Base-by-base conservation (phyloP, 2,888 invertebrate species). In the Tanaodytes sp. region DNA sequence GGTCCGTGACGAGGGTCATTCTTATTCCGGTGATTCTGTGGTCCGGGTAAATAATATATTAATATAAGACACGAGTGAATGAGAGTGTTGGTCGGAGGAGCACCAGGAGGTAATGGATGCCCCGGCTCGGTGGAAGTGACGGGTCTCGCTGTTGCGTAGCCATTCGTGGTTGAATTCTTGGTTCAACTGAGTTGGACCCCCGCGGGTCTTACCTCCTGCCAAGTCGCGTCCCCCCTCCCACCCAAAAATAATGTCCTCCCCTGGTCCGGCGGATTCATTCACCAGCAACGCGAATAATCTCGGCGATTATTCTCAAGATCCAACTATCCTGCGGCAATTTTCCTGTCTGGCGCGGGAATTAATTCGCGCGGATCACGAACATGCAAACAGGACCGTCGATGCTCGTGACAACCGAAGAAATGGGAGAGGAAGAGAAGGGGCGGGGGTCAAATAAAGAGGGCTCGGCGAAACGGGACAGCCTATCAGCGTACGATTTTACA, bases 121-220 rank as follows among this genome's bases (percentile, higher is more conserved):
- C 74, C 79, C 75, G 78, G 79, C 80, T 83, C 79, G 82, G 80
- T 82, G 84, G 83, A 84, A 82, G 82, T 83, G 83, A 83, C 83
- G 82, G 82, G 82, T 82, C 83, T 80, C 77, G 82, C 83, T 82
- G 83, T 82, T 82, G 83, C 82, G 79, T 82, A 82, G 83, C 81
- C 81, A 81, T 82, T 82, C 81, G 82, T 81, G 82, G 79, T 83
- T 83, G 81, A 83, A 83, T 83, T 83, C 82, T 80, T 88, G 88
- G 88, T 88, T 88, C 85, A 87, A 86, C 86, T 82, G 82, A 75
- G 84, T 80, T 81, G 87, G 87, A 86, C 88, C 88, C 88, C 88
- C 87, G 88, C 85, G 85, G 83, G 77, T 82, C 79, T 79, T 81
- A 76, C 83, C 83, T 83, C 83, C 83, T 81, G 82, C 79, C 82